phyloP scores from a whole-genome alignment of 2,888 invertebrate species.

The Epinotia bilunana region DNA sequence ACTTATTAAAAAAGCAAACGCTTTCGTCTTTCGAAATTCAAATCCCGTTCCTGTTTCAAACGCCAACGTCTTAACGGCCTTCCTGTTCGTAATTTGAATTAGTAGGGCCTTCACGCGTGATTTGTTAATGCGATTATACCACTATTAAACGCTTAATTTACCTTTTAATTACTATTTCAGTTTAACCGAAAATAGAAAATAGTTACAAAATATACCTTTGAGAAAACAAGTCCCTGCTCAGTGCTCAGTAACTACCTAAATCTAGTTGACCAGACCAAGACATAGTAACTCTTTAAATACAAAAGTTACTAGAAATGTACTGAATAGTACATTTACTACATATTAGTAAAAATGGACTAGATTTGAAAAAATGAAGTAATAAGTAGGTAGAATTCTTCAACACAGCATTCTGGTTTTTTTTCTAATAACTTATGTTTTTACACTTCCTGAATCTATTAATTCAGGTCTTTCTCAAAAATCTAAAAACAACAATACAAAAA shows the following conservation, averaged over 20 bases:
- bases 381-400: background rate
- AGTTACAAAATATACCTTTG: background rate
- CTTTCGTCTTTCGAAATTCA: constrained; percentile 38
- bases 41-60: constrained; percentile 43
- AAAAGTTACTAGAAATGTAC: background rate
- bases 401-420: background rate
- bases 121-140: constrained; percentile 11
- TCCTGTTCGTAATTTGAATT: constrained; percentile 27
- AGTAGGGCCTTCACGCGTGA: constrained; percentile 28
- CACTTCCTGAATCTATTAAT: background rate
- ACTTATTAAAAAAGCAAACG: constrained; percentile 40
- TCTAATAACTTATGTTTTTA: background rate
- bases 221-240: background rate
- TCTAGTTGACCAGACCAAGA: background rate
- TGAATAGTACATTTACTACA: too few species aligned
- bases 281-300: background rate
- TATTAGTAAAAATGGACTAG: background rate
- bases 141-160: constrained; percentile 3
- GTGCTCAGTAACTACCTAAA: background rate
- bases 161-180: constrained; percentile 3
- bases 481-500: background rate
- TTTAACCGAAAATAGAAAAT: background rate
- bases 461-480: background rate
- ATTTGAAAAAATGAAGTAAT: background rate
- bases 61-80: constrained; percentile 41